phyloP scores from a whole-genome alignment of 2,888 invertebrate species.

The Ectemnius lituratus region DNA sequence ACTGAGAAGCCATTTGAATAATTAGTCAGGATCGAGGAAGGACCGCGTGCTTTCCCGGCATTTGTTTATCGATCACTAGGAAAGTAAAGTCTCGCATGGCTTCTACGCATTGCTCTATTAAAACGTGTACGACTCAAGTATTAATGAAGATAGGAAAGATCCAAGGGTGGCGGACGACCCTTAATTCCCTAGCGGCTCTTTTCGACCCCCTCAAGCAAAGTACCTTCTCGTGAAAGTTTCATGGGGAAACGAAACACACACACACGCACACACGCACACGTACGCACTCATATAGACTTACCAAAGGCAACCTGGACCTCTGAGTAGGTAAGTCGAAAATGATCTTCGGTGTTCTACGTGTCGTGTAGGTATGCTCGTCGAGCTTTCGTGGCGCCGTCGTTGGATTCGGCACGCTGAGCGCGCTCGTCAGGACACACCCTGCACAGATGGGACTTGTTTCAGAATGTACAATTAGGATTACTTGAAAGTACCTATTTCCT shows the following conservation, averaged over 20 bases:
- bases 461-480: too few species aligned
- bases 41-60: slow-evolving; percentile 21
- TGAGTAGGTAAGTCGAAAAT: slow-evolving; percentile 58
- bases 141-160: not conserved
- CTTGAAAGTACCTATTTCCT: too few species aligned
- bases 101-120: not conserved
- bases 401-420: slow-evolving; percentile 66
- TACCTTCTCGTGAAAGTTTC: not conserved
- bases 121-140: slow-evolving; percentile 6
- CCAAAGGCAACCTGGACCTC: slow-evolving; percentile 63
- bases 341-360: slow-evolving; percentile 64
- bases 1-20: slow-evolving; percentile 56
- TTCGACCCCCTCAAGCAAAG: too few species aligned
- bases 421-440: slow-evolving; percentile 70
- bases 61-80: slow-evolving; percentile 13
- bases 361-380: slow-evolving; percentile 65
- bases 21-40: slow-evolving; percentile 35
- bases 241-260: not conserved
- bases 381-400: slow-evolving; percentile 52
- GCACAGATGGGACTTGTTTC: slow-evolving; percentile 17
- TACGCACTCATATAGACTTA: too few species aligned
- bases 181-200: too few species aligned
- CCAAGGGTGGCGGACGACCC: too few species aligned
- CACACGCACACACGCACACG: not conserved
- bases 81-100: not conserved